Conservation (phyloP, 2,113 vertebrate genomes). For the Brachionichthys hirsutus region DNA sequence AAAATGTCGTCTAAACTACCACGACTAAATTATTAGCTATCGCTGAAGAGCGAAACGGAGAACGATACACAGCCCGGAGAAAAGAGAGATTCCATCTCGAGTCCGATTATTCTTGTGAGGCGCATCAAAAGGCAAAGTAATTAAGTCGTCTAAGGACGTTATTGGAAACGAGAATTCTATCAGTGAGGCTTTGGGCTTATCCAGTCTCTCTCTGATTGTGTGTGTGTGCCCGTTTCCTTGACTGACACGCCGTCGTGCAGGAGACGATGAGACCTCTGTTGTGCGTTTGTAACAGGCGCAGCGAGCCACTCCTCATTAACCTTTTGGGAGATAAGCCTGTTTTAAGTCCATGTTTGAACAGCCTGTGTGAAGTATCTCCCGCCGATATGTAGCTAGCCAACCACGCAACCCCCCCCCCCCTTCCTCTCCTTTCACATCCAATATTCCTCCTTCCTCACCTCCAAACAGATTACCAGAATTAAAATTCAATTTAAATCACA, state of each 20-base stretch:
- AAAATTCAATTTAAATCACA: constrained; percentile 77
- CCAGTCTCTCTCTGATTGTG: constrained; percentile 26
- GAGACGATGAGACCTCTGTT: constrained; percentile 66
- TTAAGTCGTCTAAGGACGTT: constrained; percentile 75
- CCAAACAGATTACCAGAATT: constrained; percentile 69
- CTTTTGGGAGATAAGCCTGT: constrained; percentile 80
- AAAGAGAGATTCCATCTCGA: constrained; percentile 66
- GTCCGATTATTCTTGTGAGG: constrained; percentile 64
- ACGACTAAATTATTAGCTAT: constrained; percentile 54
- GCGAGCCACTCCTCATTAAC: constrained; percentile 79
- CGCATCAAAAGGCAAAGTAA: constrained; percentile 73
- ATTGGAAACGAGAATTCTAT: constrained; percentile 73
- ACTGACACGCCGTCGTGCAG: constrained; percentile 47
- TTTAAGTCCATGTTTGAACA: constrained; percentile 80
- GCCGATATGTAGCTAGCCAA: constrained; percentile 62
- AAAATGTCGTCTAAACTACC: constrained; percentile 40
- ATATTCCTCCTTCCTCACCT: constrained; percentile 50
- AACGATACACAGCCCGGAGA: constrained; percentile 25
- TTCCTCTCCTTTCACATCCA: constrained; percentile 38
- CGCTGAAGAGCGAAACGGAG: constrained; percentile 32
- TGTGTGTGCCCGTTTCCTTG: constrained; percentile 29
- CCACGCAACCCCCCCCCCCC: constrained; percentile 40
- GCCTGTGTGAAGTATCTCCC: constrained; percentile 73
- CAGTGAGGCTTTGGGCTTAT: constrained; percentile 64
- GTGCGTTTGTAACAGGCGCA: constrained; percentile 67